Evolutionary conservation across 2,888 invertebrate genomes (phyloP), one percentile per base, ranked within the genome.

Genomic region (Sinohyriopsis cumingii): DNA sequence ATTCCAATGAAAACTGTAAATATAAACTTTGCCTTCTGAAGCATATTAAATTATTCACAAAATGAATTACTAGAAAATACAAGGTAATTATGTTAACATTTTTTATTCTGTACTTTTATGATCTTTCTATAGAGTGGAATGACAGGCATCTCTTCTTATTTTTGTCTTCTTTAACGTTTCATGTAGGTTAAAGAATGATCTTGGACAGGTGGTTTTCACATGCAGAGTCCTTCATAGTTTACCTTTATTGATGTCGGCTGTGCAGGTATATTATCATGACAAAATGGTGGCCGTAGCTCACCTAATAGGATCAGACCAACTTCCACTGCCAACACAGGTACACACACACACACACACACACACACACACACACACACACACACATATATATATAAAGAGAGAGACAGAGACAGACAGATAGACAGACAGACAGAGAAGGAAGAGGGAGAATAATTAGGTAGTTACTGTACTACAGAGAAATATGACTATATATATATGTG

Each of bases 141-240:
- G 45, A 15, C 45, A 25, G 2, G 6, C 55, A 55, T 54, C n/a
- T 25, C 20, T 9, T 45, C 15, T 45, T 45, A 45, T 45, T 45
- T 15, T 45, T 45, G 12, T 57, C 6, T 22, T 22, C 22, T 28
- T 45, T 24, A 7, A 33, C 33, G 33, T 63, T 53, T 68, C 53
- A 72, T 78, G 57, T 69, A 89, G 88, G 65, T 74, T 89, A 69
- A 81, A 83, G 63, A 89, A 88, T 76, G 87, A 88, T 67, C 76
- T 80, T 18, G 82, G 85, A 6, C 78, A 83, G 60, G 77, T 83
- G 61, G 82, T 84, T 68, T 91, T 90, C 78, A 90, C 90, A 3
- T 90, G 89, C 22, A 88, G 91, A 55, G 87, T 91, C 9, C 88
- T 91, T 22, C 91, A 91, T 83, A 90, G 90, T 53, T 87, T 90